A percentile compares a stretch with the other conserved stretches of the same genome.
phyloP scores from a whole-genome alignment of 2,888 invertebrate genomes.

The Trachelus tabidus region DNA sequence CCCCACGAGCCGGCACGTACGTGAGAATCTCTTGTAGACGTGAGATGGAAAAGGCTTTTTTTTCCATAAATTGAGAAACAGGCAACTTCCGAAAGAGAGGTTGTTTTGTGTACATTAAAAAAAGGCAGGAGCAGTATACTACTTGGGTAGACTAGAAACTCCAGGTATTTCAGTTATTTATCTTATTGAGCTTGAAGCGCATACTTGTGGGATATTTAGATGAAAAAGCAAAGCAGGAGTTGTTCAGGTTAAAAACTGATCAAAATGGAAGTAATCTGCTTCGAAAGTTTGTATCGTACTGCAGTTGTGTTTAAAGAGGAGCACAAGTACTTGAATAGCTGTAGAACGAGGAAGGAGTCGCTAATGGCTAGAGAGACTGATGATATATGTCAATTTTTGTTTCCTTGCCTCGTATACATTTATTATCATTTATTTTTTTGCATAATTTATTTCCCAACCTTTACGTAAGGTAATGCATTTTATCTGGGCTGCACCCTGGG shows the following conservation, averaged over 20 bases:
- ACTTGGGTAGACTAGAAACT: background rate
- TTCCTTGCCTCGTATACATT: background rate
- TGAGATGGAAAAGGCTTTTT: background rate
- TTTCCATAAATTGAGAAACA: background rate
- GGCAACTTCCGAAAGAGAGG: background rate
- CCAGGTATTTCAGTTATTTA: too few species aligned
- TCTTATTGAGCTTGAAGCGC: too few species aligned
- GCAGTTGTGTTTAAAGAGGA: too few species aligned
- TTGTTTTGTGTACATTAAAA: background rate
- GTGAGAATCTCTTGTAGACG: background rate
- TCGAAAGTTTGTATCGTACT: too few species aligned
- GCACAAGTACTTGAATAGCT: too few species aligned
- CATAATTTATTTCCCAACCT: background rate
- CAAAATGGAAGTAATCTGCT: too few species aligned
- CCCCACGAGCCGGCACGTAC: background rate
- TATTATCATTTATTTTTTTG: background rate
- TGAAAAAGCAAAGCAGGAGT: too few species aligned
- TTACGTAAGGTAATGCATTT: background rate
- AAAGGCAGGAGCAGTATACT: background rate
- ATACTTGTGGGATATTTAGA: too few species aligned
- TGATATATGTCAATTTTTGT: background rate
- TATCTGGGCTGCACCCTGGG: background rate
- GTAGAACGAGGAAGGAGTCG: too few species aligned
- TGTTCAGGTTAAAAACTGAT: too few species aligned
- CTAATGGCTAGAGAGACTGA: too few species aligned